phyloP scores from a whole-genome alignment of 2,797 vertebrate genomes.

The Peromyscus nudipes region DNA sequence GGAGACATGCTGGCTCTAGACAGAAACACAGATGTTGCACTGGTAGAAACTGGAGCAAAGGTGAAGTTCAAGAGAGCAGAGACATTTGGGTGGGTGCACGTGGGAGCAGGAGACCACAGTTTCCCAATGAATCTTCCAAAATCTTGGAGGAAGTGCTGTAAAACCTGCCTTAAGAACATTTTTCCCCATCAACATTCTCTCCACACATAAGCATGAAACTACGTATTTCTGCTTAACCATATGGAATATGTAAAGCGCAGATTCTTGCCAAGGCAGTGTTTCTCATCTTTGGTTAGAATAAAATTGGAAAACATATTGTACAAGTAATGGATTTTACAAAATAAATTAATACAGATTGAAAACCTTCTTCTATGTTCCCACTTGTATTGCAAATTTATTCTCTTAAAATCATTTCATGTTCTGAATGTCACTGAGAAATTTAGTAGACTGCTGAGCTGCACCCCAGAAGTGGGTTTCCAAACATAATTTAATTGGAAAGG shows the following conservation, averaged over 20 bases:
- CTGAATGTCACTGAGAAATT: slow-evolving; percentile 82
- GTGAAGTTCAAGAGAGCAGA: background rate
- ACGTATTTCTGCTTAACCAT: slow-evolving; percentile 60
- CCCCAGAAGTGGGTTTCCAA: slow-evolving; percentile 83
- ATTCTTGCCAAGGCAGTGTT: slow-evolving; percentile 63
- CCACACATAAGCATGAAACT: background rate
- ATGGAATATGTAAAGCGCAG: slow-evolving; percentile 54
- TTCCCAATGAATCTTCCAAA: background rate
- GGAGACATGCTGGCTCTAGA: background rate
- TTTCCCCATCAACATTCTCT: background rate
- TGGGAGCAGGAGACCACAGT: background rate
- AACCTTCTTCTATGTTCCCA: slow-evolving; percentile 76
- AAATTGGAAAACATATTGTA: slow-evolving; percentile 65
- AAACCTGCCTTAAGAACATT: background rate
- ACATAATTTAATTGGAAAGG: slow-evolving; percentile 88
- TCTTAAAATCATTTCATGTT: slow-evolving; percentile 75
- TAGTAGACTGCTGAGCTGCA: slow-evolving; percentile 76
- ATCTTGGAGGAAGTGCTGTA: background rate
- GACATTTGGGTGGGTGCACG: background rate
- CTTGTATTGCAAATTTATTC: slow-evolving; percentile 71
- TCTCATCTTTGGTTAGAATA: slow-evolving; percentile 73
- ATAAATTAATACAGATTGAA: slow-evolving; percentile 74
- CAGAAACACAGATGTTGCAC: background rate
- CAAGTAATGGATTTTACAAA: slow-evolving; percentile 73
- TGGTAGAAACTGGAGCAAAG: background rate